Base-by-base conservation (phyloP, 2,888 invertebrate genomes). In the Mesorhabditis spiculigera region DNA sequence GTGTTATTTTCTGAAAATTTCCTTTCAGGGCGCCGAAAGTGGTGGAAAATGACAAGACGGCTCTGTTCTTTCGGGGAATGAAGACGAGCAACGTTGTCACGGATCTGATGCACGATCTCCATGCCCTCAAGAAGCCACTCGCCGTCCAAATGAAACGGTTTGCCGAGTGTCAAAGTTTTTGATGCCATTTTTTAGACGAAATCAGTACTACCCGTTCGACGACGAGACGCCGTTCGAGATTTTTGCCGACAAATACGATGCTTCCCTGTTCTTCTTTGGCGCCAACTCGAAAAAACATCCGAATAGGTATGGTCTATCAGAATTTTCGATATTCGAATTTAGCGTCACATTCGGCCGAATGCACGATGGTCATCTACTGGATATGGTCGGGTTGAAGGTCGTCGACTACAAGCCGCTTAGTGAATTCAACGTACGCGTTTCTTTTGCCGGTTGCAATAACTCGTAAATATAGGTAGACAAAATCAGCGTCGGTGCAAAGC, bases 321-420 rank as follows among this genome's bases (percentile, higher is more conserved):
- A 50, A n/a, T 13, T 10, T 10, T 28, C 28, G 28, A 28, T 28
- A 28, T 28, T 28, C 28, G 58, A 50, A 13, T 50, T 50, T 50
- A 50, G 58, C n/a, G 10, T 84, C 63, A 78, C 77, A n/a, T 81
- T 84, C 66, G 90, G 90, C 0, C 90, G 98, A 78, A 91, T 92
- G 85, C 96, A 91, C 87, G 93, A 98, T 87, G 91, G 92, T 83
- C 91, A 92, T 71, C 88, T 98, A 45, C 88, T 98, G 70, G 98
- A 99, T 86, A 95, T 98, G 95, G 90, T 94, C 71, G 98, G 99
- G 88, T 90, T 98, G 70, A 93, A 94, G 10, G 90, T 97, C 42
- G 93, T 93, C 68, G 90, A 91, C 69, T 95, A 91, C 86, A 91
- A 91, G 86, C 89, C 92, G 0, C 68, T 81, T 8, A 71, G 68